Evolutionary conservation across 2,888 invertebrate species (phyloP).

Genomic region (Masnerella sp.): DNA sequence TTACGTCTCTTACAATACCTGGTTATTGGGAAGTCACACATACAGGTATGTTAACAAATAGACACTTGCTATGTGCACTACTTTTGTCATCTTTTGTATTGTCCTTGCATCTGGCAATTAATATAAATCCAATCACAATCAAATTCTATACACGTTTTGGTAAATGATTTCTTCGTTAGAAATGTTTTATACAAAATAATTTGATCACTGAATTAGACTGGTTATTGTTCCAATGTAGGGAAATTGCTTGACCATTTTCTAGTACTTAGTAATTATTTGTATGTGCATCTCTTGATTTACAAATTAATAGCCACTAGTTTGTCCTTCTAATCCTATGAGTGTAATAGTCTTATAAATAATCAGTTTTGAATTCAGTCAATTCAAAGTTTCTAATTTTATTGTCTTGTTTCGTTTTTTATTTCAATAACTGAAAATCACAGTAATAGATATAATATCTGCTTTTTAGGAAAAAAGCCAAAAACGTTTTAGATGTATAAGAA

Average conservation of each 20-base stretch:
- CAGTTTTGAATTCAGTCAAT: constrained; percentile 9
- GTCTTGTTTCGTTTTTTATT: no score
- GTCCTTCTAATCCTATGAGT: constrained; percentile 10
- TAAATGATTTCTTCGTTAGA: constrained; percentile 7
- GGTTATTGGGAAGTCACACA: constrained; percentile 51
- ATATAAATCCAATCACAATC: background rate
- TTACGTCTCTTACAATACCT: constrained; percentile 44
- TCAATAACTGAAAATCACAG: no score
- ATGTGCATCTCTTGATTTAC: constrained; percentile 12
- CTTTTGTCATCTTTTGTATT: constrained; percentile 12
- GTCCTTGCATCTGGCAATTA: constrained; percentile 12
- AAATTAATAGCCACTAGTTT: constrained; percentile 17
- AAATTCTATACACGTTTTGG: background rate
- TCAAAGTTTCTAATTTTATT: no score
- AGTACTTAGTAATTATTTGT: constrained; percentile 12
- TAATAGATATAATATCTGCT: no score
- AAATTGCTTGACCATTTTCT: constrained; percentile 16
- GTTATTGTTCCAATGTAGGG: constrained; percentile 34
- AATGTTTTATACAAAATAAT: constrained; percentile 34
- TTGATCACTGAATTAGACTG: constrained; percentile 12
- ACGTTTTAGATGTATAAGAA: background rate
- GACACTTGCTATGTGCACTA: constrained; percentile 25
- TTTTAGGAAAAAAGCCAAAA: no score
- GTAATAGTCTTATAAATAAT: constrained; percentile 8
- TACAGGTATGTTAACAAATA: constrained; percentile 55